phyloP scores from a whole-genome alignment of 1,140 invertebrate genomes.

The Hydropsyche tenuis region DNA sequence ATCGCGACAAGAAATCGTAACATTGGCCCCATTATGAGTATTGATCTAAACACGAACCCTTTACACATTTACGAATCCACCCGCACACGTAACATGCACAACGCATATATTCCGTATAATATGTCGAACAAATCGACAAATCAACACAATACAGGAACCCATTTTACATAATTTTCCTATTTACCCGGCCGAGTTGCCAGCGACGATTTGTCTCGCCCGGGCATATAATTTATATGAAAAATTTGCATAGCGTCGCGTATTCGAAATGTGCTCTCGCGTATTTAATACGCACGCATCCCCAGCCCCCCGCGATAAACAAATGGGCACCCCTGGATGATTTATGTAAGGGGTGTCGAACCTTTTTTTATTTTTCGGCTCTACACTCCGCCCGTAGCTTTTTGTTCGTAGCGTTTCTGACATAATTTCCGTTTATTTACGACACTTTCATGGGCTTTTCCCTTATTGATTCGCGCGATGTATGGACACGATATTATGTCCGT shows the following conservation, averaged over 20 bases:
- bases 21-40: constrained; percentile 11
- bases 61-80: too few species aligned
- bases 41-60: too few species aligned
- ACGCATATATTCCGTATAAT: not conserved
- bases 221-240: constrained; percentile 20
- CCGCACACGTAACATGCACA: too few species aligned
- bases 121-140: constrained; percentile 17
- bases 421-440: constrained; percentile 27
- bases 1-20: constrained; percentile 1
- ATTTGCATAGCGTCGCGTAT: constrained; percentile 12
- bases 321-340: not conserved
- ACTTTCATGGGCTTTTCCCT: constrained; percentile 22
- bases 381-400: not conserved
- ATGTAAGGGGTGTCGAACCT: constrained; percentile 16
- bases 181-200: constrained; percentile 15
- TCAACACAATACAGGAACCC: constrained; percentile 11
- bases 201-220: constrained; percentile 18
- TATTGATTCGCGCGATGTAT: constrained; percentile 12
- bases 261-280: not conserved
- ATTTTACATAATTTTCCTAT: constrained; percentile 25
- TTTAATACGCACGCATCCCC: constrained; percentile 3
- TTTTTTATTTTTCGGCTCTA: constrained; percentile 8
- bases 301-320: not conserved
- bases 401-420: constrained; percentile 18
- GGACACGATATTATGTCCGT: constrained; percentile 10